Conservation (phyloP, 2,113 vertebrate species). For the human (Homo sapiens) region GRCh38 chr22:48559001-48559500, state of each 20-base stretch:
- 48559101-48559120: neutral
- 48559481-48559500: fast-evolving
- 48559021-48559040: neutral
- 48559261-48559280: fast-evolving
- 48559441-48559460: fast-evolving
- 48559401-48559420: fast-evolving
- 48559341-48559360: neutral
- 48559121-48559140: fast-evolving
- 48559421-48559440: fast-evolving
- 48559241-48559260: too few relatives aligned
- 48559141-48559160: fast-evolving
- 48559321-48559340: fast-evolving
- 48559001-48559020: fast-evolving
- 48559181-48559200: fast-evolving
- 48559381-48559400: fast-evolving
- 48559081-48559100: fast-evolving
- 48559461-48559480: neutral
- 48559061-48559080: too few relatives aligned
- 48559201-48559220: fast-evolving
- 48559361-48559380: neutral
- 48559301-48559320: fast-evolving
- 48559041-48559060: too few relatives aligned
- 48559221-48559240: fast-evolving
- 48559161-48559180: fast-evolving
- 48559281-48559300: fast-evolving